phyloP scores from a whole-genome alignment of 2,797 vertebrate genomes.

The Argentina silus region DNA sequence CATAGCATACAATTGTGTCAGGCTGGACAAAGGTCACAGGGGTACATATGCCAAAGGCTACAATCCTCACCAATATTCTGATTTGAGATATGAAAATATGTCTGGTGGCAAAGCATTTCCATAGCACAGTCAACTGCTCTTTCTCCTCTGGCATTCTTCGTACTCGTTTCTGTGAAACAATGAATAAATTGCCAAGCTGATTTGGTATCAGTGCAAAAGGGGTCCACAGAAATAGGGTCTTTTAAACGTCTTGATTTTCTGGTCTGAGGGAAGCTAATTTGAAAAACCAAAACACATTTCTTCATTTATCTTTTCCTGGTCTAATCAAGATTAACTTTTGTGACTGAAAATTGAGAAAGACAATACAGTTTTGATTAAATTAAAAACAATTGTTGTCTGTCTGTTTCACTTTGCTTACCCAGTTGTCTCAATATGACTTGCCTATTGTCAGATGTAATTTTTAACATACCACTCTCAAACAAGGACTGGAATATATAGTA shows the following conservation, averaged over 20 bases:
- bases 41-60: slow-evolving; percentile 21
- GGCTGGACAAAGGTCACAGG: slow-evolving; percentile 35
- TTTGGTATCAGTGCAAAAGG: slow-evolving; percentile 16
- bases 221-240: neutral
- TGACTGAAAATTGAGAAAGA: neutral
- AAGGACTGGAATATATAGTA: neutral
- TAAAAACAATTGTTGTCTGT: neutral
- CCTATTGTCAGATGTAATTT: neutral
- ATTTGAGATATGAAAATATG: slow-evolving; percentile 41
- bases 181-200: slow-evolving; percentile 7
- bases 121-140: neutral
- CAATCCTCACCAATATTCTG: slow-evolving; percentile 26
- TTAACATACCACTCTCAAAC: neutral
- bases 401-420: neutral
- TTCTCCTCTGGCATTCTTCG: slow-evolving; percentile 2
- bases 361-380: slow-evolving; percentile 8
- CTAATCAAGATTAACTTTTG: slow-evolving; percentile 7
- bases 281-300: slow-evolving; percentile 1
- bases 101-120: slow-evolving; percentile 2
- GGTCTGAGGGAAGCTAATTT: slow-evolving; percentile 16
- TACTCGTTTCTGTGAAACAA: slow-evolving; percentile 20
- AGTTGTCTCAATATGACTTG: neutral
- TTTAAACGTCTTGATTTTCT: slow-evolving; percentile 25
- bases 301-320: neutral
- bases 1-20: neutral